A percentile compares a stretch with the other conserved stretches of the same genome.
Evolutionary conservation across 92 coral and sea anemone genomes (phyloP).

Genomic region (Parazoanthus swiftii): DNA sequence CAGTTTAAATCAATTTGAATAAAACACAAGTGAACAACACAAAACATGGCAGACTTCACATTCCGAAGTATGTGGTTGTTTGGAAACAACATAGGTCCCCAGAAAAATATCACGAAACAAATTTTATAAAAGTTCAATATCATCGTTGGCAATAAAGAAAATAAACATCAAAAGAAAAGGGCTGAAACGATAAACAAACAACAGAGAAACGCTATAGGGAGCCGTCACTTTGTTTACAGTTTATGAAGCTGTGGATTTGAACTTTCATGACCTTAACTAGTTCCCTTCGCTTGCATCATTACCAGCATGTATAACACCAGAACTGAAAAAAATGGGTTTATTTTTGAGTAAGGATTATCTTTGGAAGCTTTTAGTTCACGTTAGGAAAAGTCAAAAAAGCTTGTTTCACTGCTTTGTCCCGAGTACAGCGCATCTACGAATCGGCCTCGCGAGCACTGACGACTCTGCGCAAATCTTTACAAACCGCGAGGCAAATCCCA

Average conservation of each 20-base stretch:
- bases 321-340: too few species aligned
- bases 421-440: background rate
- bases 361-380: too few species aligned
- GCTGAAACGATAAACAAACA: conserved; percentile 8
- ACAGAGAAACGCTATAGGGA: background rate
- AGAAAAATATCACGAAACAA: background rate
- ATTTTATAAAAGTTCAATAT: background rate
- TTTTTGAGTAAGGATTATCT: too few species aligned
- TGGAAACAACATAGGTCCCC: background rate
- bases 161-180: background rate
- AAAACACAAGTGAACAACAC: background rate
- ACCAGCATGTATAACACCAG: too few species aligned
- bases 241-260: background rate
- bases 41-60: background rate
- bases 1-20: background rate
- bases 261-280: background rate
- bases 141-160: background rate
- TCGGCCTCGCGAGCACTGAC: background rate
- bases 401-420: too few species aligned
- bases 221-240: background rate
- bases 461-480: background rate
- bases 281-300: background rate
- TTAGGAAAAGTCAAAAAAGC: too few species aligned
- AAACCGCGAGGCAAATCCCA: background rate
- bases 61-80: background rate